Percentiles rank a stretch among this genome's conserved stretches.
phyloP scores from a whole-genome alignment of 2,113 vertebrate genomes.

The Xenotilapia leptura region DNA sequence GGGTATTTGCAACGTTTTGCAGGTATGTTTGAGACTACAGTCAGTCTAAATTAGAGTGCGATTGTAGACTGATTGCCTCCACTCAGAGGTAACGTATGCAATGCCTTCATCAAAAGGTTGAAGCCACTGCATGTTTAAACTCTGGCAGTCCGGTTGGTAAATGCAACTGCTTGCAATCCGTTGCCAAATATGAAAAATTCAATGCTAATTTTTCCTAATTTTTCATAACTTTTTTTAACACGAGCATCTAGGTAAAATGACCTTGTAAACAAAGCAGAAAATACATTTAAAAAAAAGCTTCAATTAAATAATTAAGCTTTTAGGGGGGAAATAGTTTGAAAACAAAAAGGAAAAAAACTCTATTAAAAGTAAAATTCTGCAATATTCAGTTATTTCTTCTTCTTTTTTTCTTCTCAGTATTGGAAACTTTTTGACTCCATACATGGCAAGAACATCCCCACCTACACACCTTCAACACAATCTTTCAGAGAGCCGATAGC shows the following conservation, averaged over 20 bases:
- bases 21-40: neutral
- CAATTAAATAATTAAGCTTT: neutral
- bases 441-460: neutral
- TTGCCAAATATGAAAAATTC: neutral
- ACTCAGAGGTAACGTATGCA: neutral
- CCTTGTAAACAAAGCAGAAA: neutral
- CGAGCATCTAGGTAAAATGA: neutral
- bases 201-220: rapidly evolving
- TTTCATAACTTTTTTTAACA: neutral
- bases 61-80: neutral
- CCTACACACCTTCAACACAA: neutral
- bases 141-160: neutral
- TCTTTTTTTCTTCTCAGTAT: neutral
- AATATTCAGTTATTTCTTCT: neutral
- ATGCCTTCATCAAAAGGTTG: neutral
- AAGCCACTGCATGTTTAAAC: neutral
- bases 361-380: neutral
- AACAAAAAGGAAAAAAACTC: neutral
- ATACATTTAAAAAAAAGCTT: neutral
- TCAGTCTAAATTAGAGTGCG: neutral
- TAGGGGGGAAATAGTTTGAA: neutral
- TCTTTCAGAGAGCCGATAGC: neutral
- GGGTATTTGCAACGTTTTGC: neutral
- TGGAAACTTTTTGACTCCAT: neutral
- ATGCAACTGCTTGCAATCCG: neutral